Evolutionary conservation across 92 coral and sea anemone genomes (phyloP), one percentile per base, ranked within the genome.

Genomic region (Palythoa heliodiscus): DNA sequence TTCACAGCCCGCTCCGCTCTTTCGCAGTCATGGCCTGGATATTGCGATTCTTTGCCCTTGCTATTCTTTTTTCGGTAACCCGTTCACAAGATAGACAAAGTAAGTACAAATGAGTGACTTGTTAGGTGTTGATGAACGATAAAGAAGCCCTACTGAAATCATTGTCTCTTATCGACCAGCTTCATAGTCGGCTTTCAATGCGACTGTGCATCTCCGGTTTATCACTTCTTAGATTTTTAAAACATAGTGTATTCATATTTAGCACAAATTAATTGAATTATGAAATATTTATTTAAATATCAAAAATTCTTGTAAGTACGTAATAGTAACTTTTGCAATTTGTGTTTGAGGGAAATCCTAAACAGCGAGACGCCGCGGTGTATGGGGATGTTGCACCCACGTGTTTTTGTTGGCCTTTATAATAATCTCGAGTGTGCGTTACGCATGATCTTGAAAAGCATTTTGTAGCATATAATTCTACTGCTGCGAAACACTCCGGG

Each of bases 11-110:
- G 43, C 40, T 11, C 20, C 61, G 66, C 11, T 13, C n/a, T 22
- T 1, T 35, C 20, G 24, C 40, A 75, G 22, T 14, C 66, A 76
- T 76, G 81, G 81, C 68, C 22, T 53, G 48, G 81, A 13, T 52
- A 22, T 25, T 76, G 22, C 68, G 67, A 2, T 35, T 54, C 48
- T 52, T 76, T 15, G 67, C 81, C 19, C 17, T 76, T 22, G 68
- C 81, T 20, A 3, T 54, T 24, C 81, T 76, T 8, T 76, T 15
- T 24, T 76, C 81, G 5, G 81, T 54, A 5, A 54, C 68, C 35
- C 81, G 50, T 5, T 76, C 81, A 29, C 68, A 76, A 57, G 39
- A 53, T 22, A 64, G 67, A 16, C 66, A 76, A 53, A 53, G 81
- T 76, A 76, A 76, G 81, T 76, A 76, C 50, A 35, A 12, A 16